A percentile compares a stretch with the other conserved stretches of the same genome.
Conservation (phyloP, 2,113 vertebrate species). For the Pipra filicauda region DNA sequence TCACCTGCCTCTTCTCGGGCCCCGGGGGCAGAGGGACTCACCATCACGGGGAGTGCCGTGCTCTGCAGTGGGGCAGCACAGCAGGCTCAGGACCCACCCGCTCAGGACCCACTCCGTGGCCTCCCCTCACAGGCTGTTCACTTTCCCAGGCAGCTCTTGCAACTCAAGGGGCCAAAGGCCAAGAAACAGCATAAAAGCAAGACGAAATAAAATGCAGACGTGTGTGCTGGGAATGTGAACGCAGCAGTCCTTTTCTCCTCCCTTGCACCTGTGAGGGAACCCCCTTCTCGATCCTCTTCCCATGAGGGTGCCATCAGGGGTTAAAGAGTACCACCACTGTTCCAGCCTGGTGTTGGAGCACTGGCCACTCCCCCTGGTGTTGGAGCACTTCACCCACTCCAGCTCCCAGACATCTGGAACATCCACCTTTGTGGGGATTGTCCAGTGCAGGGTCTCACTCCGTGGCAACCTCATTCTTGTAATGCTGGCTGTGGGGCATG, state of each 20-base stretch:
- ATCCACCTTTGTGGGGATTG: too few relatives aligned
- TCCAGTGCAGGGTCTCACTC: background rate
- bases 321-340: background rate
- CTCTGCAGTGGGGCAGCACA: rapidly evolving
- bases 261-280: background rate
- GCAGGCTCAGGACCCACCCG: background rate
- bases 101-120: rapidly evolving
- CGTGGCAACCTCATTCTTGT: background rate
- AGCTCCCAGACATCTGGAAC: background rate
- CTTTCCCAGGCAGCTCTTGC: background rate
- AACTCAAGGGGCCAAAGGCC: background rate
- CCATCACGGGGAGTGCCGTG: background rate
- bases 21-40: background rate
- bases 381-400: background rate
- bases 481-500: background rate
- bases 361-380: background rate
- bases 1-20: conserved; percentile 43
- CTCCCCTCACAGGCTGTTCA: background rate
- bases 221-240: too few relatives aligned
- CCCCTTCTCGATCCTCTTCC: background rate
- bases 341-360: background rate
- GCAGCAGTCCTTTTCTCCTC: background rate
- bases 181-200: background rate
- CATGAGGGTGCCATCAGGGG: rapidly evolving
- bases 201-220: rapidly evolving